Conservation (phyloP, 2,888 invertebrate species). For the Glaucopsyche alexis region DNA sequence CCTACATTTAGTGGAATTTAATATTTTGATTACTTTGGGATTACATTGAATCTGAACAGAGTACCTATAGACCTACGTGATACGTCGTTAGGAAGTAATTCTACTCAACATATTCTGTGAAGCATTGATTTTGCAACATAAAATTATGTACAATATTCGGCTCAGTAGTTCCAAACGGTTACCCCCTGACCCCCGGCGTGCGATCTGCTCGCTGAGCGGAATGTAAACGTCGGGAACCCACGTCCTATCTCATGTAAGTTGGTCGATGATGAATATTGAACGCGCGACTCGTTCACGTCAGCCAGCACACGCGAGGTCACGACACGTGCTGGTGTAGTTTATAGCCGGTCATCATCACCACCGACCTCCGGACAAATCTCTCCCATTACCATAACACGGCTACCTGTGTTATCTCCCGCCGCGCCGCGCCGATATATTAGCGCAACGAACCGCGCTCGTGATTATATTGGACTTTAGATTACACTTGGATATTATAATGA, state of each 20-base stretch:
- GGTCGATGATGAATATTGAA: neutral
- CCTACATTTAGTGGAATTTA: too few relatives aligned
- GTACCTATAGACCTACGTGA: too few relatives aligned
- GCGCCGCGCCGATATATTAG: constrained; percentile 10
- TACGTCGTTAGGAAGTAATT: neutral
- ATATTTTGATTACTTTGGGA: too few relatives aligned
- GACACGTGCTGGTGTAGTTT: constrained; percentile 23
- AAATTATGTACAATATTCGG: neutral
- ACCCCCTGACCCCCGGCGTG: neutral
- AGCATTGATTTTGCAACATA: neutral
- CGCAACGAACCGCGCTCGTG: neutral
- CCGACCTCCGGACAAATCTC: constrained; percentile 33
- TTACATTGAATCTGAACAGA: too few relatives aligned
- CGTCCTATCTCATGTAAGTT: neutral
- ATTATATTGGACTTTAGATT: neutral
- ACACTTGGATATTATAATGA: neutral
- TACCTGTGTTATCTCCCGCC: constrained; percentile 9
- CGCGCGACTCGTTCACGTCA: neutral
- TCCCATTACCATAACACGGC: constrained; percentile 29
- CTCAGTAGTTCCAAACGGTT: neutral
- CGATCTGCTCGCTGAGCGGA: neutral
- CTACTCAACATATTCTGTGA: neutral
- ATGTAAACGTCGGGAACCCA: neutral
- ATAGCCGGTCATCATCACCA: constrained; percentile 34
- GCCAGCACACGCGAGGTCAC: neutral